phyloP scores from a whole-genome alignment of 2,113 vertebrate genomes.

The Petaurus breviceps region DNA sequence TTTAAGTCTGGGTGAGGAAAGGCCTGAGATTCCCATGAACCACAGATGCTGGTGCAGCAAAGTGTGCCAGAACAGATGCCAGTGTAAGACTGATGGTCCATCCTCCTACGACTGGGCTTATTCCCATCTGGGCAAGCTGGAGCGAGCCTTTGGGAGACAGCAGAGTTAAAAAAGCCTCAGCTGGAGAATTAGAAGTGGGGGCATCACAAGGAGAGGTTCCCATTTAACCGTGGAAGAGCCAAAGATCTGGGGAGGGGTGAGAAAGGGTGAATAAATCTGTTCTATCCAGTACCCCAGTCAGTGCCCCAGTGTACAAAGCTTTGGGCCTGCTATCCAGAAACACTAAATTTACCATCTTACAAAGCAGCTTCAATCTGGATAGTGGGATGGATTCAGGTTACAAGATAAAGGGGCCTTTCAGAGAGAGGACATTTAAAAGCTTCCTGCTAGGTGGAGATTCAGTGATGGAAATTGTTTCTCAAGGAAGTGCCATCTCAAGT shows the following conservation, averaged over 20 bases:
- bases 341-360: background rate
- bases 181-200: background rate
- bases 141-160: background rate
- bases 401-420: background rate
- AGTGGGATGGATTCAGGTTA: background rate
- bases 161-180: background rate
- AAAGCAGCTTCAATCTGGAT: background rate
- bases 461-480: background rate
- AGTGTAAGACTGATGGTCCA: background rate
- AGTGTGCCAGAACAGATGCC: background rate
- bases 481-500: background rate
- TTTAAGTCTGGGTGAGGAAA: background rate
- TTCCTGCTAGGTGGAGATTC: background rate
- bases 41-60: background rate
- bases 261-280: background rate
- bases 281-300: background rate
- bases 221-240: background rate
- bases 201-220: background rate
- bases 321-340: background rate
- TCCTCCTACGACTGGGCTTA: background rate
- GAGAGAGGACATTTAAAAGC: background rate
- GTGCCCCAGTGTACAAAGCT: background rate
- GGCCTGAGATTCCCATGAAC: background rate
- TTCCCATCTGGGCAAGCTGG: background rate
- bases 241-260: background rate